These are phyloP conservation scores for Monochamus saltuarius DNA, from an alignment of 1,140 invertebrate genomes.

Conservation along the genomic window DNA sequence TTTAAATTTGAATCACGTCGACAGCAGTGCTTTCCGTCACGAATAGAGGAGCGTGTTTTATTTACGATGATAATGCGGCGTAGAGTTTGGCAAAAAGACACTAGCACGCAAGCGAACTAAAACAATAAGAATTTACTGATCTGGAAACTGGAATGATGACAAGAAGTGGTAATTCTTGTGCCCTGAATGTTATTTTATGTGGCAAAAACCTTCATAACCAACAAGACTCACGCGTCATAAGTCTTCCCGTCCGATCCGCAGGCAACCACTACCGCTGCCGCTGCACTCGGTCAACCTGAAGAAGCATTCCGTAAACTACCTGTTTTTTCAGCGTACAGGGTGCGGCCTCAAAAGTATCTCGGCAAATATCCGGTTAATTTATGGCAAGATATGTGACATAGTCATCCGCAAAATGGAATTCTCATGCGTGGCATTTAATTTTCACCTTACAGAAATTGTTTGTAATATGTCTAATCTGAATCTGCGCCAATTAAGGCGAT, in stretches of 20 bases:
- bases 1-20: no score
- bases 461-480: no score
- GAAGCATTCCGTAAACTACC: constrained; percentile 11
- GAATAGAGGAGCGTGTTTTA: no score
- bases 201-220: constrained; percentile 33
- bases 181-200: constrained; percentile 31
- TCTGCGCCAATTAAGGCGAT: no score
- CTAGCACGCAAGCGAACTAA: background rate
- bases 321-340: constrained; percentile 20
- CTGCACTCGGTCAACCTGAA: constrained; percentile 18
- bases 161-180: constrained; percentile 40
- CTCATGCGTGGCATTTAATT: no score
- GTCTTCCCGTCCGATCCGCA: constrained; percentile 13
- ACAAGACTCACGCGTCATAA: constrained; percentile 31
- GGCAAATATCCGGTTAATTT: no score
- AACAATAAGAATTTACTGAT: constrained; percentile 39
- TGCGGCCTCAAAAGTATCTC: background rate
- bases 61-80: no score
- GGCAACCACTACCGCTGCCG: constrained; percentile 15
- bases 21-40: no score
- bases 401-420: no score
- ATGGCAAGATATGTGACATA: no score
- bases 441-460: no score
- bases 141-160: constrained; percentile 34
- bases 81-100: no score